A percentile compares a stretch with the other conserved stretches of the same genome.
Conservation (phyloP, 2,888 invertebrate species). For the Scaptodrosophila latifasciaeformis region DNA sequence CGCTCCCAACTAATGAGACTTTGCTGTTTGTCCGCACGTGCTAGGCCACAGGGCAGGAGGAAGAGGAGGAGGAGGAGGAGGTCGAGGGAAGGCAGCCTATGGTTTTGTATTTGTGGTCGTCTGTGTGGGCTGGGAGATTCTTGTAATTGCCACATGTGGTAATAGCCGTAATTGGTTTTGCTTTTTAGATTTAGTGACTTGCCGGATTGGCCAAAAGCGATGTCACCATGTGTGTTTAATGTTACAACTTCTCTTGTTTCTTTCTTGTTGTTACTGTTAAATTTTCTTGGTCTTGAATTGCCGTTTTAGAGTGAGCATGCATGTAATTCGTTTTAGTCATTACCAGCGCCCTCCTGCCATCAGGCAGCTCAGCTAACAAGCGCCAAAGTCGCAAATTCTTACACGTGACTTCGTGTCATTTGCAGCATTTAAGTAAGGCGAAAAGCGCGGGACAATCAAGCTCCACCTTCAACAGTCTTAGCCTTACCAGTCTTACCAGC, state of each 20-base stretch:
- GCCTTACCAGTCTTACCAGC: too few species aligned
- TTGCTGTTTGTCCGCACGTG: conserved; percentile 58
- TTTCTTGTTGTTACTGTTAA: neutral
- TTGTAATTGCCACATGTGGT: conserved; percentile 65
- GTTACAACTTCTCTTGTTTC: too few species aligned
- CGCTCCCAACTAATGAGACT: conserved; percentile 55
- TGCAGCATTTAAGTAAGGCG: conserved; percentile 50
- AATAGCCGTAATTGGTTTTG: conserved; percentile 65
- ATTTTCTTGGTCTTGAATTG: neutral
- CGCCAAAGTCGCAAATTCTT: conserved; percentile 61
- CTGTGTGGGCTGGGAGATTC: conserved; percentile 10
- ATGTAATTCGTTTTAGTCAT: conserved; percentile 63
- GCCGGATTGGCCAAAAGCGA: conserved; percentile 45
- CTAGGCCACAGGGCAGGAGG: conserved; percentile 12
- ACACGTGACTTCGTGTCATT: conserved; percentile 71
- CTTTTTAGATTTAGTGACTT: conserved; percentile 63
- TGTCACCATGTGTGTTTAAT: too few species aligned
- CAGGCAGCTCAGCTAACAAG: conserved; percentile 60
- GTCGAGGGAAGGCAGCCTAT: neutral
- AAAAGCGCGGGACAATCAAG: neutral
- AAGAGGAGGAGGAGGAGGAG: neutral
- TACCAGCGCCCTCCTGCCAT: conserved; percentile 39
- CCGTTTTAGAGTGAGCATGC: conserved; percentile 28
- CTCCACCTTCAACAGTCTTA: too few species aligned
- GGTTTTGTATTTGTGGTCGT: conserved; percentile 17